Percentiles rank a stretch among this genome's conserved stretches.
Evolutionary conservation across 2,888 invertebrate species (phyloP).

Genomic region (Perizoma flavofasciatum): DNA sequence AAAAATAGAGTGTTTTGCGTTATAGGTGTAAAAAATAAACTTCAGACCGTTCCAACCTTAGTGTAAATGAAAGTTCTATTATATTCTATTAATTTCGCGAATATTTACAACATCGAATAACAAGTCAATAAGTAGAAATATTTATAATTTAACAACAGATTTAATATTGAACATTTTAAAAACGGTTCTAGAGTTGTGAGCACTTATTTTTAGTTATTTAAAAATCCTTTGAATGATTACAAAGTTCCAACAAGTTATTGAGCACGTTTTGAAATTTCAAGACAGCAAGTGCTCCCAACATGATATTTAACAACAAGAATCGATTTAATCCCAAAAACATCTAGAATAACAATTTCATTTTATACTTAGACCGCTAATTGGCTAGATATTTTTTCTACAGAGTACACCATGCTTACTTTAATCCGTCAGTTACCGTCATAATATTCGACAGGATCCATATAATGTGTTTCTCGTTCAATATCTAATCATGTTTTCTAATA

Average conservation of each 20-base stretch:
- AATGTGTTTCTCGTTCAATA: too few species aligned
- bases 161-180: conserved; percentile 44
- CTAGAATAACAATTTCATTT: conserved; percentile 67
- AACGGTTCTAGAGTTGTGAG: conserved; percentile 37
- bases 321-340: conserved; percentile 58
- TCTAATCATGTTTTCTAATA: too few species aligned
- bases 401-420: conserved; percentile 43
- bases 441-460: not conserved
- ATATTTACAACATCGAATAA: conserved; percentile 47
- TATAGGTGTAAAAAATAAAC: conserved; percentile 16
- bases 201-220: conserved; percentile 35
- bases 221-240: conserved; percentile 20
- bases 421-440: conserved; percentile 2
- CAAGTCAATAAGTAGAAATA: conserved; percentile 50
- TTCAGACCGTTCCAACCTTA: conserved; percentile 12
- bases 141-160: conserved; percentile 51
- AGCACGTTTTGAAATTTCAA: conserved; percentile 18
- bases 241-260: conserved; percentile 24
- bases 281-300: conserved; percentile 35
- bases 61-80: conserved; percentile 12
- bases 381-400: conserved; percentile 43
- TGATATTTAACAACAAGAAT: conserved; percentile 63
- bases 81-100: conserved; percentile 30
- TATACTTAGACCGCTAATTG: conserved; percentile 52
- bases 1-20: conserved; percentile 20